Evolutionary conservation across 2,888 invertebrate species (phyloP).

Genomic region (Hirtodrosophila trivittata): DNA sequence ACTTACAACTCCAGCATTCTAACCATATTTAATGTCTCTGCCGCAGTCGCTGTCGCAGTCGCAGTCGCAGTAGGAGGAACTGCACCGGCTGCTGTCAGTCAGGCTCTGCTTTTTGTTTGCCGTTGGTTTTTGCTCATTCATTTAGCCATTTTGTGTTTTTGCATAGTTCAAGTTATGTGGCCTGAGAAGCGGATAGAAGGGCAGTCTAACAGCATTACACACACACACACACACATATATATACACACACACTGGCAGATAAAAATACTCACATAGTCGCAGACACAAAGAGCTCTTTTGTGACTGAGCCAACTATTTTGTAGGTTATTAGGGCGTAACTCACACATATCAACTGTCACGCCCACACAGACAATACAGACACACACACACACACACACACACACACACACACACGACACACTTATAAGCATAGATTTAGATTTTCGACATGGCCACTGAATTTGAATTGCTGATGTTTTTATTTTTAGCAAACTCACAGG

Average conservation of each 20-base stretch:
- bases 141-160: slow-evolving; percentile 51
- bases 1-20: neutral
- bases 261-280: slow-evolving; percentile 3
- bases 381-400: slow-evolving; percentile 14
- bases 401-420: slow-evolving; percentile 26
- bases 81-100: slow-evolving; percentile 41
- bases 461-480: slow-evolving; percentile 24
- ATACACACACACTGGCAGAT: slow-evolving; percentile 2
- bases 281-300: slow-evolving; percentile 56
- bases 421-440: slow-evolving; percentile 47
- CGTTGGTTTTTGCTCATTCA: slow-evolving; percentile 23
- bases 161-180: slow-evolving; percentile 68
- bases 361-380: slow-evolving; percentile 27
- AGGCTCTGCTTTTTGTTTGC: slow-evolving; percentile 43
- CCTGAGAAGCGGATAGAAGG: slow-evolving; percentile 31
- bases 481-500: slow-evolving; percentile 4
- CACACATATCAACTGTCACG: slow-evolving; percentile 44
- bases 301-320: slow-evolving; percentile 72
- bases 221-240: slow-evolving; percentile 11
- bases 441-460: slow-evolving; percentile 50
- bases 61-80: slow-evolving; percentile 14
- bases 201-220: slow-evolving; percentile 6
- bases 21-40: slow-evolving; percentile 18
- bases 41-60: slow-evolving; percentile 18
- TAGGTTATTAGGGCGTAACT: slow-evolving; percentile 77